phyloP scores from a whole-genome alignment of 2,888 invertebrate genomes.

The Hypsopygia costalis region DNA sequence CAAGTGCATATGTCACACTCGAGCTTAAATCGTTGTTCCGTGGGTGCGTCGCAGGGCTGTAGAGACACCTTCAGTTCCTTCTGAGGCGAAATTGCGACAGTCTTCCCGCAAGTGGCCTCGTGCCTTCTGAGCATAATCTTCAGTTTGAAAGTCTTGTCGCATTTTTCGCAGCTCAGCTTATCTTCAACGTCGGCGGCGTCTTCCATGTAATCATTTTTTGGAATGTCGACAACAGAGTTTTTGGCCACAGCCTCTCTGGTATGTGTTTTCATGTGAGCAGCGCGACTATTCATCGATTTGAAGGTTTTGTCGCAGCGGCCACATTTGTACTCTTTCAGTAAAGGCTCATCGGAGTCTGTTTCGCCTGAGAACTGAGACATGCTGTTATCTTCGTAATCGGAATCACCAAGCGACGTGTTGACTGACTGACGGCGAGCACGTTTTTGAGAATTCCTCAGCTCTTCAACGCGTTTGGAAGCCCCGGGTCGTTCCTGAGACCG shows the following conservation, averaged over 20 bases:
- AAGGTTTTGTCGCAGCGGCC: slow-evolving; percentile 50
- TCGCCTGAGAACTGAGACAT: slow-evolving; percentile 49
- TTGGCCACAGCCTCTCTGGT: slow-evolving; percentile 21
- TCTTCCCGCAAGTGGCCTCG: slow-evolving; percentile 42
- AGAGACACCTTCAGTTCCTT: slow-evolving; percentile 58
- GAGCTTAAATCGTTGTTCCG: slow-evolving; percentile 25
- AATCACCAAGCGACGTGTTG: slow-evolving; percentile 41
- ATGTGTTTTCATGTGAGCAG: slow-evolving; percentile 44
- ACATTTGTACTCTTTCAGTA: slow-evolving; percentile 44
- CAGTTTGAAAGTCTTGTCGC: slow-evolving; percentile 64
- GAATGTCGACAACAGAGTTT: slow-evolving; percentile 28
- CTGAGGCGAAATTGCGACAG: slow-evolving; percentile 32
- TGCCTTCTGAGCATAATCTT: slow-evolving; percentile 75
- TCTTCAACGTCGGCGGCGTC: slow-evolving; percentile 49
- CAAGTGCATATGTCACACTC: slow-evolving; percentile 56
- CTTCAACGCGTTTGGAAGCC: slow-evolving; percentile 53
- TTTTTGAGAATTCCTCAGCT: slow-evolving; percentile 49
- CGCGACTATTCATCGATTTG: slow-evolving; percentile 32
- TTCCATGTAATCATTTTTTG: slow-evolving; percentile 24
- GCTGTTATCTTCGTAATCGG: slow-evolving; percentile 59
- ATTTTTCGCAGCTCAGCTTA: slow-evolving; percentile 55
- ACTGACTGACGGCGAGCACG: slow-evolving; percentile 34
- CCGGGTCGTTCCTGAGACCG: slow-evolving; percentile 50
- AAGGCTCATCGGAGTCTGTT: slow-evolving; percentile 64
- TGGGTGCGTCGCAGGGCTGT: slow-evolving; percentile 51